Evolutionary conservation across 2,113 vertebrate genomes (phyloP).

Genomic region (Muscicapa adusta): DNA sequence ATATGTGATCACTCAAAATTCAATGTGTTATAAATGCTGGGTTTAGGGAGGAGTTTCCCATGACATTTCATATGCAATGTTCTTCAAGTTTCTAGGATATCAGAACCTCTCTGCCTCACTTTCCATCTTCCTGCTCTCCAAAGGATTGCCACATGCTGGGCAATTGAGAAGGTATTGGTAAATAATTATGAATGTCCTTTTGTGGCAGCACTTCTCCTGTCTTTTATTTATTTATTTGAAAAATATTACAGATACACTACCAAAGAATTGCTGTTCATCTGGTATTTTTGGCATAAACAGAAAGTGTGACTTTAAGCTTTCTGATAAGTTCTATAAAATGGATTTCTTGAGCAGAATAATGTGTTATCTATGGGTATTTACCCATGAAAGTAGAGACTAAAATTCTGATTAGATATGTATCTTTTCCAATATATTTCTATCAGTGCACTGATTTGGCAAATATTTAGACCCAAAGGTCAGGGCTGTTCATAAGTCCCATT

Average conservation of each 20-base stretch:
- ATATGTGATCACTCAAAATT: neutral
- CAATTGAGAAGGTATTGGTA: neutral
- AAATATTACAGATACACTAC: neutral
- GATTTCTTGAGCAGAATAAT: conserved; percentile 26
- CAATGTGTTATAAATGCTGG: neutral
- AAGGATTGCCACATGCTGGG: neutral
- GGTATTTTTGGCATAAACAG: neutral
- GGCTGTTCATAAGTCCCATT: conserved; percentile 1
- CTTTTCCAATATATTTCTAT: conserved; percentile 38
- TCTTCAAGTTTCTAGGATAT: neutral
- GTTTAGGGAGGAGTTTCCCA: neutral
- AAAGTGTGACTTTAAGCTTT: neutral
- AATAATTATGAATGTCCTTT: neutral
- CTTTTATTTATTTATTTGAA: neutral
- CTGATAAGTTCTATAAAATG: conserved; percentile 22
- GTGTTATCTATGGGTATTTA: conserved; percentile 35
- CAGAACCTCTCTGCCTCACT: neutral
- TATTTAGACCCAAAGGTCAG: conserved; percentile 38
- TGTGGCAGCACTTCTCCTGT: neutral
- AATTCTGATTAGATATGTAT: conserved; percentile 40
- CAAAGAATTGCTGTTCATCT: neutral
- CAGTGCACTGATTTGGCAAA: conserved; percentile 47
- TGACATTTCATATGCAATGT: neutral
- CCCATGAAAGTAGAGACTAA: conserved; percentile 7
- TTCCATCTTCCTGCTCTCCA: neutral